Evolutionary conservation across 2,888 invertebrate genomes (phyloP), one percentile per base, ranked within the genome.

Genomic region (Ecliptopera silaceata): DNA sequence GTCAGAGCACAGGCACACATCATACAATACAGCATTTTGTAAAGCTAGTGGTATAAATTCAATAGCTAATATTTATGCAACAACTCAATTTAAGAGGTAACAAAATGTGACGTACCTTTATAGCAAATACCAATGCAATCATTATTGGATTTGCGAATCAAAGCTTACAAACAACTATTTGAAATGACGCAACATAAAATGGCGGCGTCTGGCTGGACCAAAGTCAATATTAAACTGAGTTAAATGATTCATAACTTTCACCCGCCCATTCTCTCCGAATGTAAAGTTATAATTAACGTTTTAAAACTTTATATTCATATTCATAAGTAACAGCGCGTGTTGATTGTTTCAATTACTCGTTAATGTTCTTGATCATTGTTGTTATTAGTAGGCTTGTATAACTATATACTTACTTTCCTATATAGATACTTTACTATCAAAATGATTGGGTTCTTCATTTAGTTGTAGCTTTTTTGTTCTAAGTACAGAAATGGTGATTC

Each of bases 281-380:
- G 71, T 72, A 68, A 84, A 81, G 79, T 82, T 86, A 81, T 81
- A 84, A 85, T 84, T 84, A 84, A 79, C 74, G 73, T 74, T 82
- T 81, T 71, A 71, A 72, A 82, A 84, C 84, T 84, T 84, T 85
- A 81, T 80, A 78, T 80, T 79, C 70, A 70, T 71, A 69, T 69
- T 76, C 68, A 74, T 73, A 75, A 74, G 71, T 77, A 80, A 57
- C 65, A 72, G 64, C 67, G 66, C 65, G 68, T 72, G 70, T 71
- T 73, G 70, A 76, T 78, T 77, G 71, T 72, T 77, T 74, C 65
- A 71, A 71, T 72, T 76, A 6, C 34, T 42, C 12, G 72, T 60
- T 64, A 73, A 59, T 65, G 65, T 56, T 70, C 57, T 69, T 71
- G 69, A 73, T 74, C 75, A 68, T 71, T 72, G 69, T 75, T 68